Evolutionary conservation across 2,888 invertebrate genomes (phyloP).

Genomic region (Leptogaster cylindrica): DNA sequence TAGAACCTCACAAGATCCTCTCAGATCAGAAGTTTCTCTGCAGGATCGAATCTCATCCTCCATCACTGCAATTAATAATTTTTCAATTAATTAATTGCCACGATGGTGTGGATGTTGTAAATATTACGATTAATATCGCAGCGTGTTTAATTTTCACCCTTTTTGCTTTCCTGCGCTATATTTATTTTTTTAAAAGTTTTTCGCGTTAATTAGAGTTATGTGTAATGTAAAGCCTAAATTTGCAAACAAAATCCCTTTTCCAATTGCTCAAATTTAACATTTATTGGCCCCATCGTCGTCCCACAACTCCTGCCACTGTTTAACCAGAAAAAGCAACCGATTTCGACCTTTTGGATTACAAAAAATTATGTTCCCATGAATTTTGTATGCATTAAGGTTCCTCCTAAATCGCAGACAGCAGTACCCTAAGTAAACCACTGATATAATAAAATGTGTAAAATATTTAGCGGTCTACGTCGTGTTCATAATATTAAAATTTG

Average conservation of each 20-base stretch:
- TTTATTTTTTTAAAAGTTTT: too few relatives aligned
- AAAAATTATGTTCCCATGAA: constrained; percentile 24
- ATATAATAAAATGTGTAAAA: constrained; percentile 22
- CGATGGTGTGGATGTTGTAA: too few relatives aligned
- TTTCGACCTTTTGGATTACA: constrained; percentile 29
- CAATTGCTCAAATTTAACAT: neutral
- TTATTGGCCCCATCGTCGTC: constrained; percentile 9
- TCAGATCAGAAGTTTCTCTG: too few relatives aligned
- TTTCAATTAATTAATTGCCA: too few relatives aligned
- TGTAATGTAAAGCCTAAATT: too few relatives aligned
- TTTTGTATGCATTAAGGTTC: constrained; percentile 33
- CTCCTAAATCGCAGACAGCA: constrained; percentile 19
- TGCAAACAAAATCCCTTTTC: neutral
- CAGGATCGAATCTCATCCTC: too few relatives aligned
- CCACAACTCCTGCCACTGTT: neutral
- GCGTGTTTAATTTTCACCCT: too few relatives aligned
- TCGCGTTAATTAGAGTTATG: too few relatives aligned
- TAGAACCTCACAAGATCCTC: too few relatives aligned
- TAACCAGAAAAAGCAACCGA: neutral
- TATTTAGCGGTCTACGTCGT: constrained; percentile 6
- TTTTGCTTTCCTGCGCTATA: too few relatives aligned
- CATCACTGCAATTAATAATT: too few relatives aligned
- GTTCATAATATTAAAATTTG: constrained; percentile 33
- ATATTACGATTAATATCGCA: too few relatives aligned
- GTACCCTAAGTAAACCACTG: constrained; percentile 5